phyloP scores from a whole-genome alignment of 2,797 vertebrate genomes.

The Percopsis omiscomaycus region DNA sequence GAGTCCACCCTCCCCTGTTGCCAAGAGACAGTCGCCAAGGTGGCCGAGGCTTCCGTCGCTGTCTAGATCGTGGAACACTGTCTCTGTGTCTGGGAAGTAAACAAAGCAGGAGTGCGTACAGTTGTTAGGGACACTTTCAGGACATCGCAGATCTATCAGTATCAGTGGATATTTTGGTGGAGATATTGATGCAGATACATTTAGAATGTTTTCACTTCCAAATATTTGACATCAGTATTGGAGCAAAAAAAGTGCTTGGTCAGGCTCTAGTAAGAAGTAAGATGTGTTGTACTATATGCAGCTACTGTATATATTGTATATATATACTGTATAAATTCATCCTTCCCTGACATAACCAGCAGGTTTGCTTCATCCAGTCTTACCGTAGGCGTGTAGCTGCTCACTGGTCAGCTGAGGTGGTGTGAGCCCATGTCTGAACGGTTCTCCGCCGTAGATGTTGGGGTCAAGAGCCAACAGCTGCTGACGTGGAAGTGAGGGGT shows the following conservation, averaged over 20 bases:
- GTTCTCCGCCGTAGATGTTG: slow-evolving; percentile 83
- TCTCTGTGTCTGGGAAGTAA: slow-evolving; percentile 80
- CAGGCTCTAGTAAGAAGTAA: no score
- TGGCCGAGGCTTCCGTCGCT: slow-evolving; percentile 85
- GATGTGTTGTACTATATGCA: no score
- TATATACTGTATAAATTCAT: no score
- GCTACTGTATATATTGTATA: no score
- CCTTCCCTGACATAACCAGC: neutral
- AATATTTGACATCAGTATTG: no score
- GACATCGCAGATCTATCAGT: no score
- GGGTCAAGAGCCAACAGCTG: slow-evolving; percentile 86
- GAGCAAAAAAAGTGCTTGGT: no score
- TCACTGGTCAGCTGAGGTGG: slow-evolving; percentile 86
- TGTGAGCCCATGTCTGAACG: slow-evolving; percentile 87
- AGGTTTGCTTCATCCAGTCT: slow-evolving; percentile 32
- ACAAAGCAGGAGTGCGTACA: slow-evolving; percentile 2
- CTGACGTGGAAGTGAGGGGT: slow-evolving; percentile 83
- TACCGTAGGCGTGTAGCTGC: slow-evolving; percentile 88
- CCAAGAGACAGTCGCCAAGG: slow-evolving; percentile 87
- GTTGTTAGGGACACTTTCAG: no score
- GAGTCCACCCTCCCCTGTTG: slow-evolving; percentile 80
- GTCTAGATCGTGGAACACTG: slow-evolving; percentile 89
- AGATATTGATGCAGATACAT: no score
- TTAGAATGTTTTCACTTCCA: no score
- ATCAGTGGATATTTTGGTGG: no score